Conservation (phyloP, 2,113 vertebrate genomes). For the Fregata magnificens region DNA sequence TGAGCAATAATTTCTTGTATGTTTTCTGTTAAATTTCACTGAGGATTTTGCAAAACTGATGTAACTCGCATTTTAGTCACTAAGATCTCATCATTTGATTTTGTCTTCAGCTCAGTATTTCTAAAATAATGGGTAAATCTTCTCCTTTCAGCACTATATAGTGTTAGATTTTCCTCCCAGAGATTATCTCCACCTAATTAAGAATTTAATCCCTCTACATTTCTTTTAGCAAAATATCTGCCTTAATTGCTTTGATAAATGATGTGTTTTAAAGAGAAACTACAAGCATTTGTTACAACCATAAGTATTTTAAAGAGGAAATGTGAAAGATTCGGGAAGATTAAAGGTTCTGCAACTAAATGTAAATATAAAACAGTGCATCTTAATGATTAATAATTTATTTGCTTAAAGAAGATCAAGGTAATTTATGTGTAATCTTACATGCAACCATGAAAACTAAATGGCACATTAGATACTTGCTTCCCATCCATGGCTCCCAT, state of each 20-base stretch:
- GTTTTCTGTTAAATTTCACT: background rate
- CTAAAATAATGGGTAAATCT: background rate
- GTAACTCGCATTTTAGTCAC: background rate
- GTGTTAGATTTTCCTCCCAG: background rate
- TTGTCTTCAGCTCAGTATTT: background rate
- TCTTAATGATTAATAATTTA: background rate
- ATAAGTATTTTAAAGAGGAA: background rate
- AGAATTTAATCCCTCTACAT: background rate
- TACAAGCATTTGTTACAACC: background rate
- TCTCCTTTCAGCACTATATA: background rate
- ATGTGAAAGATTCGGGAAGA: background rate
- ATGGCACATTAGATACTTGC: background rate
- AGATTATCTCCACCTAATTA: background rate
- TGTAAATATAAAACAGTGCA: background rate
- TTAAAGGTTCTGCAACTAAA: background rate
- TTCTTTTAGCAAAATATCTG: background rate
- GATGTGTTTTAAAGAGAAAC: background rate
- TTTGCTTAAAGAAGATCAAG: background rate
- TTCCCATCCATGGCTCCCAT: background rate
- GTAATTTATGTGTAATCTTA: background rate
- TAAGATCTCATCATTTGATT: background rate
- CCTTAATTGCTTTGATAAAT: background rate
- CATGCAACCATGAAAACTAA: background rate
- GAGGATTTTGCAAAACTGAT: background rate
- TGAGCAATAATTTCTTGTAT: background rate